Evolutionary conservation across 1,140 invertebrate species (phyloP), one percentile per base, ranked within the genome.

Genomic region (Hyphantria cunea): DNA sequence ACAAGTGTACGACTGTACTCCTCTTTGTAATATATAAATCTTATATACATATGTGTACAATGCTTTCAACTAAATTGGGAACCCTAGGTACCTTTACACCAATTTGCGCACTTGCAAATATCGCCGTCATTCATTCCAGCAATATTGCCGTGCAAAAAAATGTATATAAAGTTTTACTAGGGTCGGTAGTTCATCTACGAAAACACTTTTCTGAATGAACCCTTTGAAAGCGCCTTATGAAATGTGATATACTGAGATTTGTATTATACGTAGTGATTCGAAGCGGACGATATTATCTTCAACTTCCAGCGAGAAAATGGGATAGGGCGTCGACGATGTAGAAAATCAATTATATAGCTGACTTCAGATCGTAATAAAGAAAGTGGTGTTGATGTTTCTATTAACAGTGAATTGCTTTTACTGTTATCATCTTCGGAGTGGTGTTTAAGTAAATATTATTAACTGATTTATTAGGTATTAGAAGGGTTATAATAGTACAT

Each of bases 291-390:
- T 68, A 69, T 68, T 55, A 74, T 72, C 66, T 62, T 52, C 60
- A 62, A 59, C 66, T 72, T 65, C 56, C 62, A 71, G 32, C 45
- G 25, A 66, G 72, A 74, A 79, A 74, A 79, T 79, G 64, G 60
- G 62, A 74, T 69, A 70, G 39, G 50, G 53, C 45, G 45, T 56
- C 68, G 72, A 12, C 58, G 69, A 69, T 44, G 76, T 68, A 72
- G 71, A 76, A 79, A 79, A 79, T 79, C 76, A 72, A 79, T 79
- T 74, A 74, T 74, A 67, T 67, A 74, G 64, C 56, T 68, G 69
- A 73, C 66, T 73, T 72, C 68, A 66, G 62, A 72, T 31, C 45
- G 66, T 70, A 66, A 74, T 72, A 76, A 72, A 70, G 70, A 68
- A 69, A 37, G 53, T 25, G 51, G 32, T 44, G 39, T 17, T 64